A percentile compares a stretch with the other conserved stretches of the same genome.
These are phyloP conservation scores for Schizaphis graminum DNA, from an alignment of 2,888 invertebrate species.

Conservation along the genomic window DNA sequence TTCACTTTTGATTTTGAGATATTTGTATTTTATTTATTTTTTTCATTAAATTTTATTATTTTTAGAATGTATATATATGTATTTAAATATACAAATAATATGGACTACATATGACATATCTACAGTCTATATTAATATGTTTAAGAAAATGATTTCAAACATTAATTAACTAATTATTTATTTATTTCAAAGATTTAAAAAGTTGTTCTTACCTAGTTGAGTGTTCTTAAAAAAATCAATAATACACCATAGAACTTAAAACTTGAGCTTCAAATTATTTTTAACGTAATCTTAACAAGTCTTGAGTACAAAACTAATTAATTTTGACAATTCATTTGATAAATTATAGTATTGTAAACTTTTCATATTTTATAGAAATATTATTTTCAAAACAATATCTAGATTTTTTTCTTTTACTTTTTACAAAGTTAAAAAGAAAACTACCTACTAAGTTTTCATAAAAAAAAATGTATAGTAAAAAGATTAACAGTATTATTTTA, in stretches of 20 bases:
- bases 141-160: background rate
- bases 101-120: too few relatives aligned
- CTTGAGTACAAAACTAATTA: background rate
- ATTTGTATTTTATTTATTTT: background rate
- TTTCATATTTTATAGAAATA: background rate
- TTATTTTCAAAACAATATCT: background rate
- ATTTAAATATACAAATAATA: background rate
- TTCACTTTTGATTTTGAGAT: too few relatives aligned
- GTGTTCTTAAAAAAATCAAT: background rate
- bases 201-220: background rate
- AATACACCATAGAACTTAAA: background rate
- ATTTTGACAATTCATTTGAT: background rate
- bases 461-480: background rate
- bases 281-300: background rate
- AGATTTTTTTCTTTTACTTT: background rate
- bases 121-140: background rate
- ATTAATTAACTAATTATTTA: background rate
- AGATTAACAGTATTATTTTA: background rate
- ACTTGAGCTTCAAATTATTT: background rate
- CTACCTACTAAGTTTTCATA: background rate
- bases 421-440: background rate
- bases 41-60: background rate
- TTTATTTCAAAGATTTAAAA: background rate
- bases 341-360: conserved; percentile 5
- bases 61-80: background rate